Conservation (phyloP, 2,113 vertebrate species). For the Cynopterus brachyotis region DNA sequence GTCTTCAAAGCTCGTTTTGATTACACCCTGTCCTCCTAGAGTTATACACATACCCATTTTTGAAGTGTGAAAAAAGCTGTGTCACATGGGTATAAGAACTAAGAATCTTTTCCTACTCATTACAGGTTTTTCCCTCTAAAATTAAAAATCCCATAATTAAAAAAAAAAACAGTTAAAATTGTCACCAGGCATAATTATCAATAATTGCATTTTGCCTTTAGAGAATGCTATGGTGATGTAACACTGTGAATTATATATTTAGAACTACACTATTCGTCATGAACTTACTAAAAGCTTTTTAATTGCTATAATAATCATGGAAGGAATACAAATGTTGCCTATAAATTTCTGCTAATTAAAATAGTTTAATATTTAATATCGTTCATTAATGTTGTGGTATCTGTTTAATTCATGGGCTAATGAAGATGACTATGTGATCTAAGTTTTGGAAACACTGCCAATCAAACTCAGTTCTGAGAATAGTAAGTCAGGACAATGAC, state of each 20-base stretch:
- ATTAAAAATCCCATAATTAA: neutral
- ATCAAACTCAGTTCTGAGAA: neutral
- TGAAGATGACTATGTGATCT: neutral
- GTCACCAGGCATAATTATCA: neutral
- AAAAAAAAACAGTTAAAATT: conserved; percentile 20
- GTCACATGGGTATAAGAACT: neutral
- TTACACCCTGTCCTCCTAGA: neutral
- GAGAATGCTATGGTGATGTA: neutral
- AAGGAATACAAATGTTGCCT: neutral
- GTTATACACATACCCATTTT: neutral
- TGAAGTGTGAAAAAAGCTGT: neutral
- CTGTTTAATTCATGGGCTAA: neutral
- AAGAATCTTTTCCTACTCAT: neutral
- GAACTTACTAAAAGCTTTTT: neutral
- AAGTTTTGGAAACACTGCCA: neutral
- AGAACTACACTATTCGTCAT: neutral
- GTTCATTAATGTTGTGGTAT: neutral
- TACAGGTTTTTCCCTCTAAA: neutral
- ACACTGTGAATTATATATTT: neutral
- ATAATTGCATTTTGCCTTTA: neutral
- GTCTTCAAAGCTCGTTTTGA: neutral
- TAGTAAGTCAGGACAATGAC: neutral
- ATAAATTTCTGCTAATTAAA: neutral
- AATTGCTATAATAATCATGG: neutral
- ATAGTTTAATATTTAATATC: neutral